Conservation (phyloP, 2,888 invertebrate genomes). For the Holacanthella duospinosa region DNA sequence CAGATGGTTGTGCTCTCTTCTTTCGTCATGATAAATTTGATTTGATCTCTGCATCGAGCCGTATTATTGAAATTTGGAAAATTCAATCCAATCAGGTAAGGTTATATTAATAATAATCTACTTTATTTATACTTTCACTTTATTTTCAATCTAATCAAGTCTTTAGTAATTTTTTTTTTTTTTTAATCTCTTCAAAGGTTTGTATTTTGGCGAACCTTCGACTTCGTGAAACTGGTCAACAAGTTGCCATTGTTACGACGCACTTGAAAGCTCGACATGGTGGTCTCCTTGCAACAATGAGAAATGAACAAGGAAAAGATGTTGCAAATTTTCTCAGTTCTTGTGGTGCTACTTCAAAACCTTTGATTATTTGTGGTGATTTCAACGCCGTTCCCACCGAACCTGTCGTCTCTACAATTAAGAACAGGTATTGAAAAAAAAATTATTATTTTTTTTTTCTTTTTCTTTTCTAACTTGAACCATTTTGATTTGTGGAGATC, state of each 20-base stretch:
- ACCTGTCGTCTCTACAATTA: conserved; percentile 55
- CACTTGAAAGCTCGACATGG: conserved; percentile 64
- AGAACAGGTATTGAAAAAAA: conserved; percentile 37
- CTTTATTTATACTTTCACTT: too few species aligned
- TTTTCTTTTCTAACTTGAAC: neutral
- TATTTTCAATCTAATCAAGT: neutral
- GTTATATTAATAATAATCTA: neutral
- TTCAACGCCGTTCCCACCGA: conserved; percentile 66
- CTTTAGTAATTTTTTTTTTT: neutral
- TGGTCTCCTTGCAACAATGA: conserved; percentile 53
- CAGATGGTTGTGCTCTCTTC: conserved; percentile 69
- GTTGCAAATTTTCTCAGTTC: conserved; percentile 32
- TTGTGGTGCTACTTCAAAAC: conserved; percentile 43
- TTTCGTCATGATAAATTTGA: conserved; percentile 55
- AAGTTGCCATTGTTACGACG: conserved; percentile 58
- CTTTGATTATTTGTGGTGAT: conserved; percentile 59
- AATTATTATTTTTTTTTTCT: too few species aligned
- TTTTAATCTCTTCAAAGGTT: conserved; percentile 44
- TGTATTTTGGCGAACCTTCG: conserved; percentile 51
- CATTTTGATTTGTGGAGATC: too few species aligned
- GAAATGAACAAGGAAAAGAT: conserved; percentile 62
- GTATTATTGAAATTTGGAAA: conserved; percentile 59
- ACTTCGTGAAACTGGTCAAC: conserved; percentile 48
- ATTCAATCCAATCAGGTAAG: conserved; percentile 60
- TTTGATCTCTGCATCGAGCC: conserved; percentile 49